Evolutionary conservation across 1,140 invertebrate species (phyloP).

Genomic region (Diachasmimorpha longicaudata): DNA sequence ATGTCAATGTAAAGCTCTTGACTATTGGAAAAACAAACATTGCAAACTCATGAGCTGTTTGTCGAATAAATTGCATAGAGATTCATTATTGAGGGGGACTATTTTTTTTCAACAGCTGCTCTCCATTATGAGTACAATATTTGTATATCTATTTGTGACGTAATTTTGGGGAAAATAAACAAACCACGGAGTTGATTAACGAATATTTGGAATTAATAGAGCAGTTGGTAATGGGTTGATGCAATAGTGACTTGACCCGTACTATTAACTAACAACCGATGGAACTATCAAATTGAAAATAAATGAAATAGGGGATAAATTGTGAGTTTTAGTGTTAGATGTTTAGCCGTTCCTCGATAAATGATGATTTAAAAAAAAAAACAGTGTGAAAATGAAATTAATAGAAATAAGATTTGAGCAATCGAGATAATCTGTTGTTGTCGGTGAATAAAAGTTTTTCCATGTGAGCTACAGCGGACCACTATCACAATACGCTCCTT

Average conservation of each 20-base stretch:
- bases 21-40: neutral
- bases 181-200: too few relatives aligned
- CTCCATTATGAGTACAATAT: too few relatives aligned
- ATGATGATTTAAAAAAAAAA: constrained; percentile 5
- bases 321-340: neutral
- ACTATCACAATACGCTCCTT: constrained; percentile 13
- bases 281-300: neutral
- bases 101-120: too few relatives aligned
- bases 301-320: neutral
- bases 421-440: constrained; percentile 17
- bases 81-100: too few relatives aligned
- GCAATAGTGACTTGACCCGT: constrained; percentile 45
- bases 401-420: constrained; percentile 11
- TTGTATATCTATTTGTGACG: neutral
- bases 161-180: neutral
- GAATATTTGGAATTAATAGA: too few relatives aligned
- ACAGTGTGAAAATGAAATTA: constrained; percentile 7
- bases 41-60: too few relatives aligned
- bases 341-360: constrained; percentile 1
- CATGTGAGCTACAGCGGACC: constrained; percentile 30
- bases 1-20: neutral
- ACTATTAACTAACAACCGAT: constrained; percentile 1
- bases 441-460: constrained; percentile 11
- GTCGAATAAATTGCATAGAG: too few relatives aligned
- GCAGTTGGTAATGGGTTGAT: constrained; percentile 42